phyloP scores from a whole-genome alignment of 2,888 invertebrate genomes.

The Conus canariensis region DNA sequence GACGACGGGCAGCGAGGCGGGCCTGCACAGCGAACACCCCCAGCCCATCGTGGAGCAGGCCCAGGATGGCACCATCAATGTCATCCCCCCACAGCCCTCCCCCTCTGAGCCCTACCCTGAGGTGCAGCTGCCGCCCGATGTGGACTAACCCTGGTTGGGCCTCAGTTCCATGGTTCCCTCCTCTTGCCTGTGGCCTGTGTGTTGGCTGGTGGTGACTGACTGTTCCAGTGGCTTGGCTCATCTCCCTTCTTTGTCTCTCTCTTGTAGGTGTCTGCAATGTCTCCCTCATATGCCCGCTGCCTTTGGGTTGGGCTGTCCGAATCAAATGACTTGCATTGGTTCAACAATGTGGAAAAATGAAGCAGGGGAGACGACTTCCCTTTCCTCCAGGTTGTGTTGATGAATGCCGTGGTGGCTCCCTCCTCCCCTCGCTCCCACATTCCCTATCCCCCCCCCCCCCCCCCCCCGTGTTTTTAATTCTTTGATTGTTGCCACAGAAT shows the following conservation, averaged over 20 bases:
- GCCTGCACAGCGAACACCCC: conserved; percentile 82
- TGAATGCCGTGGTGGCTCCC: no score
- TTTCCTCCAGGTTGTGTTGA: no score
- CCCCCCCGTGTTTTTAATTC: no score
- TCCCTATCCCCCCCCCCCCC: no score
- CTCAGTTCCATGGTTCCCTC: no score
- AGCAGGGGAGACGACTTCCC: no score
- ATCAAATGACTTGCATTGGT: no score
- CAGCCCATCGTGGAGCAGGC: conserved; percentile 62
- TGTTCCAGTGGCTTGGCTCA: not conserved
- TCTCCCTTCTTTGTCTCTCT: not conserved
- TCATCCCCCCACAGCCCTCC: conserved; percentile 79
- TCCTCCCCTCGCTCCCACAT: no score
- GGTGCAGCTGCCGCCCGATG: conserved; percentile 69
- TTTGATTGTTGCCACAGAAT: no score
- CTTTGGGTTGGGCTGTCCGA: not conserved
- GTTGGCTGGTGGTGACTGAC: not conserved
- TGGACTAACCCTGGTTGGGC: conserved; percentile 2
- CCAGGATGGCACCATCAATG: conserved; percentile 77
- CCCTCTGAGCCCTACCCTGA: conserved; percentile 74
- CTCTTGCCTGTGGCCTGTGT: not conserved
- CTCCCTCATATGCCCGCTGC: not conserved
- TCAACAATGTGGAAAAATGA: no score
- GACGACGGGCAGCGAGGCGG: conserved; percentile 89
- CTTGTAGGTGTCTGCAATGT: no score